Base-by-base conservation (phyloP, 2,888 invertebrate species). In the Nematopogon swammerdamellus region DNA sequence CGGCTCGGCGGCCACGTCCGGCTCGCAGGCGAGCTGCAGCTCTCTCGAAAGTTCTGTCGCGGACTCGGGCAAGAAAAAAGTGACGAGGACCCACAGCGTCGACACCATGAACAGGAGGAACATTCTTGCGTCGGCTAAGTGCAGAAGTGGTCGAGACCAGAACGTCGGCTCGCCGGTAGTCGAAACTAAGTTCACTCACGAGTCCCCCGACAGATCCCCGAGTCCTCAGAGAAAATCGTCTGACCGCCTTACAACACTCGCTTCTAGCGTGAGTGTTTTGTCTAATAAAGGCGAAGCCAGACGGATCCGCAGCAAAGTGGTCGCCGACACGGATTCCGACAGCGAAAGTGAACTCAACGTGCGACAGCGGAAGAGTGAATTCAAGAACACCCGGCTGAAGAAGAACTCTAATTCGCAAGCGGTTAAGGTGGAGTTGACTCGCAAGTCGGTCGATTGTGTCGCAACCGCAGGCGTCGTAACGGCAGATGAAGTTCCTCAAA, bases 101-200 rank as follows among this genome's bases (percentile, higher is more conserved):
- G 92, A 92, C 67, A 91, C 91, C 1, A 87, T 91, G 54, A 93
- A 92, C 66, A 83, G 93, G 49, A 89, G 92, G 68, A 93, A 92
- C 65, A 92, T 94, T 56, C 75, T 94, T 48, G 91, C 92, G 18
- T 92, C 92, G 46, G 92, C 93, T 1, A 89, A 91, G 69, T 91
- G 90, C 64, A 85, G 92, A 60, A 92, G 91, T 65, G 93, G 92
- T 6, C 83, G 86, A 58, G 89, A 90, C 65, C 77, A 85, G 50
- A 88, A 88, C 59, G 80, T 83, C 16, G 86, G 88, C 47, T 88
- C 88, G 44, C 85, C 89, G 45, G 80, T 88, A 55, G 84, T 89
- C 60, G 87, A 89, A 71, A 81, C 89, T 54, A 87, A 88, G 63
- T 85, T 87, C 67, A 79, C 84, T 52, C 86, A 87, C 61, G 84